Evolutionary conservation across 2,888 invertebrate genomes (phyloP), one percentile per base, ranked within the genome.

Genomic region (Drosophila subquinaria): DNA sequence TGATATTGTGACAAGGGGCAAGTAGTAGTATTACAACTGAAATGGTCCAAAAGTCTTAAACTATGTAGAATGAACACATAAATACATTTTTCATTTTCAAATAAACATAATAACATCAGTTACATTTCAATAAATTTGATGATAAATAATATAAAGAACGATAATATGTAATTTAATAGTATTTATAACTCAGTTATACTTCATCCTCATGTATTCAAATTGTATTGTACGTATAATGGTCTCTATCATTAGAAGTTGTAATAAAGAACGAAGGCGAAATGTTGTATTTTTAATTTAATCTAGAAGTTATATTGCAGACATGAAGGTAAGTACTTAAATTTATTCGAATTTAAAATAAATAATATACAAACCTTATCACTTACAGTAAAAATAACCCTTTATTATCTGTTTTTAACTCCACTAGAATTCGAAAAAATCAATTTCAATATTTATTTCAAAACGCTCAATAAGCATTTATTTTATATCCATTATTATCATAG

Each of bases 31-130:
- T 71, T 72, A 85, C 73, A 85, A 87, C 67, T 84, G 85, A 88
- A 82, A 79, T 74, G 84, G 84, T 84, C 84, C 84, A 84, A 84
- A 59, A 60, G 71, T 79, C 72, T 67, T 73, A 69, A 85, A 78
- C 85, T 85, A 71, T 57, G 51, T 66, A 82, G 56, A 77, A 63
- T 57, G 66, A 78, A 60, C 69, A 43, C 62, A 73, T 67, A 65
- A 43, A 75, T 59, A 73, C 27, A 55, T 23, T n/a, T 53, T 51
- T 17, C 11, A 47, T 53, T 69, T 48, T 20, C 11, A 30, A 48
- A 70, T 42, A 59, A 52, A 33, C n/a, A 43, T 36, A 35, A 48
- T 30, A 50, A 38, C 10, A 33, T 15, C 38, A 36, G 20, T 35
- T 9, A 57, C 42, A 75, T 40, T 74, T 57, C 13, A 6, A 10